Conservation (phyloP, 1,140 invertebrate species). For the Achroia grisella region DNA sequence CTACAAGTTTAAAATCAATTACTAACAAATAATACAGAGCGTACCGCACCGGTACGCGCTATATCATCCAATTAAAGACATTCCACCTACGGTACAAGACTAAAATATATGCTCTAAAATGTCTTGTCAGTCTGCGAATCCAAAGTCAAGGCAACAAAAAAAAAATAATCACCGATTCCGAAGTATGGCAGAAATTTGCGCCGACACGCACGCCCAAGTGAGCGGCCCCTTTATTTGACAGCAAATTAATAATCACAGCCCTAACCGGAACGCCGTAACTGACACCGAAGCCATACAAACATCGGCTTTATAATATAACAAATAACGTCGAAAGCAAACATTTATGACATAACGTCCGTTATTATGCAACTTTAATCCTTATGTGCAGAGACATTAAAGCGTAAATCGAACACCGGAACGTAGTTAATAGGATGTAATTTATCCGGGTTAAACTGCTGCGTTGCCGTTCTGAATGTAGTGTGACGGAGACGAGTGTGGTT, state of each 20-base stretch:
- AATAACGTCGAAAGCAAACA: slow-evolving; percentile 52
- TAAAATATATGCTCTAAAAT: slow-evolving; percentile 45
- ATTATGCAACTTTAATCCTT: slow-evolving; percentile 67
- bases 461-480: slow-evolving; percentile 56
- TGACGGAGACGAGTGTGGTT: slow-evolving; percentile 32
- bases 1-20: no score
- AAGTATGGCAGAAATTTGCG: slow-evolving; percentile 71
- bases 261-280: slow-evolving; percentile 53
- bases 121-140: slow-evolving; percentile 61
- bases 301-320: slow-evolving; percentile 49
- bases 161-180: slow-evolving; percentile 65
- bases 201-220: slow-evolving; percentile 67
- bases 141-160: slow-evolving; percentile 55
- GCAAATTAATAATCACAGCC: slow-evolving; percentile 67
- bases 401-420: slow-evolving; percentile 59
- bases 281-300: slow-evolving; percentile 32
- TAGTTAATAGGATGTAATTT: slow-evolving; percentile 72
- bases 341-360: slow-evolving; percentile 30
- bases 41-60: neutral
- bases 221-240: slow-evolving; percentile 72
- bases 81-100: slow-evolving; percentile 32
- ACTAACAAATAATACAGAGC: no score
- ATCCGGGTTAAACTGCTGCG: slow-evolving; percentile 62
- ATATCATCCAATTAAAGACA: slow-evolving; percentile 31
- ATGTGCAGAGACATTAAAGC: slow-evolving; percentile 52